A percentile compares a stretch with the other conserved stretches of the same genome.
phyloP scores from a whole-genome alignment of 2,113 vertebrate species.

The Gyps fulvus region DNA sequence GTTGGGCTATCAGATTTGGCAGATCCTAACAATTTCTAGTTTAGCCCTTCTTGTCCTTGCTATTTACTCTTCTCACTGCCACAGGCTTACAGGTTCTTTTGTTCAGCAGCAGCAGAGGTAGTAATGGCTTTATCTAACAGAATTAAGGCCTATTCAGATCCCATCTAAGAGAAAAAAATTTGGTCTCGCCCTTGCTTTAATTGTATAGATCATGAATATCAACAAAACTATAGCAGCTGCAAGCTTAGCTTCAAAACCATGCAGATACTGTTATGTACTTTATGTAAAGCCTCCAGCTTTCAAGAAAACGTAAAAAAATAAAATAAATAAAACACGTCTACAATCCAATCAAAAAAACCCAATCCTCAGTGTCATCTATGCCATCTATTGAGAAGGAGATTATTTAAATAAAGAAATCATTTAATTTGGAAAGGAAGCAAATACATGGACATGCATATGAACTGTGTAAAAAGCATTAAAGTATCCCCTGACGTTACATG shows the following conservation, averaged over 20 bases:
- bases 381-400: neutral
- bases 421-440: neutral
- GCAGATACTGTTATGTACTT: neutral
- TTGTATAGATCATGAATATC: neutral
- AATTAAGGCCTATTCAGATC: neutral
- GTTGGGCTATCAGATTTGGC: neutral
- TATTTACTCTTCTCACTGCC: neutral
- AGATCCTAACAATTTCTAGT: neutral
- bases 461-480: neutral
- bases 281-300: neutral
- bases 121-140: neutral
- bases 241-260: neutral
- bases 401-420: neutral
- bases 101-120: neutral
- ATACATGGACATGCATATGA: neutral
- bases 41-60: neutral
- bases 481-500: neutral
- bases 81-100: neutral
- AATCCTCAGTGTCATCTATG: neutral
- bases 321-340: accelerated
- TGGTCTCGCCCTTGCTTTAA: neutral
- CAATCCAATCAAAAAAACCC: neutral
- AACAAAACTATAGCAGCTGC: neutral
- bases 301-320: neutral
- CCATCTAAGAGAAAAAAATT: neutral